phyloP scores from a whole-genome alignment of 2,113 vertebrate species.

The Romanogobio albipinnatus region DNA sequence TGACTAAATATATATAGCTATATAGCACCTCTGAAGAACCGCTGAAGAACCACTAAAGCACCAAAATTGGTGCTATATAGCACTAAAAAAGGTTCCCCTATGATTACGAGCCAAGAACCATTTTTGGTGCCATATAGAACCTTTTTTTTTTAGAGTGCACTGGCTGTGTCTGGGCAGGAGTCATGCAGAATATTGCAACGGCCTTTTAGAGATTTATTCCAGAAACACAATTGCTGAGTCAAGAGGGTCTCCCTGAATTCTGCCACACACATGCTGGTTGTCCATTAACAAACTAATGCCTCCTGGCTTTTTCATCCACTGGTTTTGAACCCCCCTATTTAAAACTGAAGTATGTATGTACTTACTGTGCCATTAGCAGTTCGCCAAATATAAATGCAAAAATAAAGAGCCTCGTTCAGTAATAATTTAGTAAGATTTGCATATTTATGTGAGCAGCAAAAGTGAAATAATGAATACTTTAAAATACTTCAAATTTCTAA shows the following conservation, averaged over 20 bases:
- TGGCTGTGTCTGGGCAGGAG: conserved; percentile 43
- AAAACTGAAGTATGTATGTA: background rate
- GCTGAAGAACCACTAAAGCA: too few species aligned
- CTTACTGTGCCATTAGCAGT: background rate
- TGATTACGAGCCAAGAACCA: too few species aligned
- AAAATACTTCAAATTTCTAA: too few species aligned
- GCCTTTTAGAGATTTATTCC: conserved; percentile 38
- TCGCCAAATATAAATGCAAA: background rate
- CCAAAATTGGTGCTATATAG: too few species aligned
- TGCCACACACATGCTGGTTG: conserved; percentile 19
- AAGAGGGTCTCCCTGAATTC: conserved; percentile 34
- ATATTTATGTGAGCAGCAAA: background rate
- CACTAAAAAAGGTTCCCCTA: too few species aligned
- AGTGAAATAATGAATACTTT: too few species aligned
- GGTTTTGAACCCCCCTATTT: background rate
- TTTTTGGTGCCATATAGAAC: too few species aligned
- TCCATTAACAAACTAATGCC: conserved; percentile 11
- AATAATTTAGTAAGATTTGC: background rate
- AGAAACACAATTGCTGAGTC: conserved; percentile 37
- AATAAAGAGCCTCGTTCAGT: background rate
- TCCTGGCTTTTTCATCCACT: background rate
- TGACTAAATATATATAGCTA: too few species aligned
- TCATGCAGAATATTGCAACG: conserved; percentile 34
- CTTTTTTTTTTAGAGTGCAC: too few species aligned
- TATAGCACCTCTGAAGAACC: too few species aligned